Evolutionary conservation across 2,888 invertebrate genomes (phyloP), one percentile per base, ranked within the genome.

Genomic region (Sphaerophoria taeniata): DNA sequence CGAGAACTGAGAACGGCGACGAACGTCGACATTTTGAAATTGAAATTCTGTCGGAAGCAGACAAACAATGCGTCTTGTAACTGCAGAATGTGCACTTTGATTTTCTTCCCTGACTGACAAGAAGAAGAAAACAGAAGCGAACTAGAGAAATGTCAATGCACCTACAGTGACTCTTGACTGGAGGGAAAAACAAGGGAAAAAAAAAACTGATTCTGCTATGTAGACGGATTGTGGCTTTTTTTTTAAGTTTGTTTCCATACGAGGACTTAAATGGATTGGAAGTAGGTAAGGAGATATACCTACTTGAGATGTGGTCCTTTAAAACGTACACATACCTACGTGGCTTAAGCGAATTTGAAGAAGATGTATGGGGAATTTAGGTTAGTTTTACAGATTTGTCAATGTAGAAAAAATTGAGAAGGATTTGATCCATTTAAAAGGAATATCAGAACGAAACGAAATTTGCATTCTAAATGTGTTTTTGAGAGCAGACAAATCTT

Each of bases 41-140:
- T 69, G 47, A 61, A 73, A 63, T 74, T 74, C 61, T 80, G 55
- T 69, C 55, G 39, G 43, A 72, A 74, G 67, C 67, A 63, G 65
- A 69, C 79, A 74, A 55, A 74, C 79, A 55, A 69, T 69, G 61
- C 73, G 53, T 39, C 61, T 55, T 69, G 60, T 65, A 73, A 69
- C 49, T 58, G n/a, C 34, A 60, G 58, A 58, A 36, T 58, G 63
- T 63, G 61, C 47, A 56, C 63, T 77, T 76, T 70, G 43, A 34
- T 60, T 69, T 69, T 69, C 12, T 43, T 43, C 12, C 12, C 43
- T 43, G 51, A 24, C 14, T 43, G 51, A 60, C 16, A 63, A 24
- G 67, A 39, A 24, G 47, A 34, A 34, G 33, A 67, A 24, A 24
- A 24, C 1, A 24, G 60, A 43, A 31, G 24, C 9, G 58, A 34